Percentiles rank a stretch among this genome's conserved stretches.
phyloP scores from a whole-genome alignment of 2,797 vertebrate genomes.

The Oryzias dopingdopingensis region DNA sequence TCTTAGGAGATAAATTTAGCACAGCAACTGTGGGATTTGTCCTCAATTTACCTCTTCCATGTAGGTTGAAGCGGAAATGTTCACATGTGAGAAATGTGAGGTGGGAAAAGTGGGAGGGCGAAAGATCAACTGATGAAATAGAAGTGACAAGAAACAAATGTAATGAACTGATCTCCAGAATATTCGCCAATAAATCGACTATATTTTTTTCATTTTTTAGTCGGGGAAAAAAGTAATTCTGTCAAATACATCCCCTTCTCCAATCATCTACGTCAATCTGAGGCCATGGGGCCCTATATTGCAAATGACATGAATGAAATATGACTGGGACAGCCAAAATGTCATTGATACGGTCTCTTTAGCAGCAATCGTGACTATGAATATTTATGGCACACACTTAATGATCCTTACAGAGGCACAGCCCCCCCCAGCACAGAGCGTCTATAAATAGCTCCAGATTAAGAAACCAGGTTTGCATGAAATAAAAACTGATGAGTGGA shows the following conservation, averaged over 20 bases:
- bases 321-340: constrained; percentile 7
- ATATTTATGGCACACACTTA: constrained; percentile 51
- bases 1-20: constrained; percentile 66
- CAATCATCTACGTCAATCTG: too few species aligned
- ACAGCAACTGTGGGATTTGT: constrained; percentile 65
- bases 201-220: too few species aligned
- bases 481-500: constrained; percentile 23
- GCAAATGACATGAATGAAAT: too few species aligned
- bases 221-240: too few species aligned
- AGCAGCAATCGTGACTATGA: constrained; percentile 33
- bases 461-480: constrained; percentile 21
- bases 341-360: constrained; percentile 31
- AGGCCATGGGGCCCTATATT: too few species aligned
- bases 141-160: neutral
- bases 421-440: neutral
- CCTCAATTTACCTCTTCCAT: constrained; percentile 72
- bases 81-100: constrained; percentile 34
- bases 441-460: constrained; percentile 50
- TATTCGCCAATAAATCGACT: too few species aligned
- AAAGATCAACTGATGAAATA: neutral
- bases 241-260: too few species aligned
- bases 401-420: constrained; percentile 29
- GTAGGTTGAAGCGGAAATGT: constrained; percentile 68
- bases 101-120: constrained; percentile 3
- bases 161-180: too few species aligned